phyloP scores from a whole-genome alignment of 1,140 invertebrate genomes.

The Bactericera cockerelli region DNA sequence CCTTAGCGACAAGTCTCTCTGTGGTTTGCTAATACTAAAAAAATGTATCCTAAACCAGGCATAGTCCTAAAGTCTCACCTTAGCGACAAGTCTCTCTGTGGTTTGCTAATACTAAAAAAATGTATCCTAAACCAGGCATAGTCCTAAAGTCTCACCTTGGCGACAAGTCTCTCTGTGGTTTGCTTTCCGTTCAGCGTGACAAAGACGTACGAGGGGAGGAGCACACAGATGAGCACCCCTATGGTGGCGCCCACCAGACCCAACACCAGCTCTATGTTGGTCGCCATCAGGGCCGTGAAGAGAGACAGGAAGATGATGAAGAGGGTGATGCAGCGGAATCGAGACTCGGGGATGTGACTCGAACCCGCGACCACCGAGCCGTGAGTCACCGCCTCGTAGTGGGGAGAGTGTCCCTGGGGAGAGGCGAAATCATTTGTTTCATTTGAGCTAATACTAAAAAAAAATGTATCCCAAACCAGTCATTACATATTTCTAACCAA shows the following conservation, averaged over 20 bases:
- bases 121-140: no score
- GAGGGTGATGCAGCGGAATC: slow-evolving; percentile 64
- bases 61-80: no score
- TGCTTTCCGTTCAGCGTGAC: slow-evolving; percentile 52
- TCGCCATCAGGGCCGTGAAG: slow-evolving; percentile 56
- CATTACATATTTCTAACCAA: no score
- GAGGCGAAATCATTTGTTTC: slow-evolving; percentile 10
- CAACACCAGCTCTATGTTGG: slow-evolving; percentile 82
- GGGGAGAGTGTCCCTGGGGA: slow-evolving; percentile 27
- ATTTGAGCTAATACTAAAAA: no score
- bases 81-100: no score
- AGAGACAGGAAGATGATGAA: slow-evolving; percentile 58
- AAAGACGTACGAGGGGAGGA: slow-evolving; percentile 71
- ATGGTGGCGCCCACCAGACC: slow-evolving; percentile 87
- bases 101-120: no score
- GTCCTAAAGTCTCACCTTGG: slow-evolving; percentile 48
- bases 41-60: no score
- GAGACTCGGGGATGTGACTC: slow-evolving; percentile 56
- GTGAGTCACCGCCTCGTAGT: slow-evolving; percentile 31
- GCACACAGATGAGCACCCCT: slow-evolving; percentile 82
- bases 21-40: no score
- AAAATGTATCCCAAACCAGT: no score
- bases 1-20: no score
- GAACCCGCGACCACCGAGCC: slow-evolving; percentile 26
- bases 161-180: slow-evolving; percentile 52